Base-by-base conservation (phyloP, 2,113 vertebrate genomes). In the Arenaria interpres region DNA sequence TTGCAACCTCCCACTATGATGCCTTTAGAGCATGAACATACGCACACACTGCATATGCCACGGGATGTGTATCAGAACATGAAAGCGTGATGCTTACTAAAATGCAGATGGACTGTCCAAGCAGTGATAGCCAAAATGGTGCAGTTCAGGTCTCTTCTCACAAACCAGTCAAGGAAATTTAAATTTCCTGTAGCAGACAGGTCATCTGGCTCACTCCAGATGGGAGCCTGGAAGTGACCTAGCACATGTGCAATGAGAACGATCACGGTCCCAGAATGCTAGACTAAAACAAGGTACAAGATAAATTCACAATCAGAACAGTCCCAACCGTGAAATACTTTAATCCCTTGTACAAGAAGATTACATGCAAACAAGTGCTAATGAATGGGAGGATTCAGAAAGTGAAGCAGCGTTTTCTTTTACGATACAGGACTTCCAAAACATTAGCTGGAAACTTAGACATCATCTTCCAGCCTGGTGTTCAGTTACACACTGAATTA, bases 31-130 rank as follows among this genome's bases (percentile, higher is more conserved):
- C 16, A 64, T 1, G 1, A 82, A 45, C 3, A 77, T n/a, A 7
- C 16, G 4, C 16, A 43, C 0, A 1, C n/a, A 14, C 48, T 53
- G n/a, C 37, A n/a, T 2, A 32, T 1, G 5, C 4, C 17, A 35
- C n/a, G 3, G 0, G 21, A 56, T 4, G 13, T 7, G 4, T 39
- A 66, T 0, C 2, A 48, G 25, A 85, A 60, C 19, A 74, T 5
- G 3, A 5, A 95, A 57, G 8, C 6, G 12, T 9, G 7, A 57
- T 15, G 30, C 21, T 43, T 66, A 66, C 21, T 69, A 45, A 85
- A 88, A 83, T 8, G 25, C 33, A 81, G 35, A 82, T 88, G 32
- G 30, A 46, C 20, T 39, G 13, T 57, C 69, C 1, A 2, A 80
- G 24, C 24, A 91, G 17, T 24, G 14, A 57, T 4, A 91, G 46